Evolutionary conservation across 2,888 invertebrate species (phyloP).

Genomic region (Mantis religiosa): DNA sequence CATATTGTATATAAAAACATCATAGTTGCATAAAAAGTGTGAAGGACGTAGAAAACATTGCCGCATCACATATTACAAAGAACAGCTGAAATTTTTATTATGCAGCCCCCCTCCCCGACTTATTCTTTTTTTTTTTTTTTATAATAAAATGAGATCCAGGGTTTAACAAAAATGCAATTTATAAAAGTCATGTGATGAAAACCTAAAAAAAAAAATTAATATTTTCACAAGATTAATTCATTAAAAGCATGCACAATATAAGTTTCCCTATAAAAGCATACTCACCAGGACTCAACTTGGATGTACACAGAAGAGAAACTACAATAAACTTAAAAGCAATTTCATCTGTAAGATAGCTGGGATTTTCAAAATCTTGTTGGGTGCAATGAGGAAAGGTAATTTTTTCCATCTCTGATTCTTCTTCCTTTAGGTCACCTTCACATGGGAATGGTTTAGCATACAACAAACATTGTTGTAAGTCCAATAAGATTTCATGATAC

Average conservation of each 20-base stretch:
- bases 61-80: too few relatives aligned
- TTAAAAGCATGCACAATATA: neutral
- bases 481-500: slow-evolving; percentile 66
- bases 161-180: too few relatives aligned
- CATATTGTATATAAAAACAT: too few relatives aligned
- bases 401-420: slow-evolving; percentile 46
- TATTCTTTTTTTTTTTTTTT: too few relatives aligned
- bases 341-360: slow-evolving; percentile 59
- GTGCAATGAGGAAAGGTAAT: slow-evolving; percentile 37
- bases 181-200: too few relatives aligned
- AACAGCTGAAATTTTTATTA: too few relatives aligned
- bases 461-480: slow-evolving; percentile 67
- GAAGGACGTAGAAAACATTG: too few relatives aligned
- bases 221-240: neutral
- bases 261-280: neutral
- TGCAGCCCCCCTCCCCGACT: too few relatives aligned
- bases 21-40: too few relatives aligned
- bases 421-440: slow-evolving; percentile 39
- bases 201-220: too few relatives aligned
- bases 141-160: too few relatives aligned
- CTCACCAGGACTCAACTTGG: neutral
- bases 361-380: slow-evolving; percentile 50
- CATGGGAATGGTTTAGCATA: slow-evolving; percentile 42
- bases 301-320: slow-evolving; percentile 70
- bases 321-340: slow-evolving; percentile 78